These are phyloP conservation scores for Crotalus viridis DNA, from an alignment of 2,113 vertebrate species.

Conservation along the genomic window DNA sequence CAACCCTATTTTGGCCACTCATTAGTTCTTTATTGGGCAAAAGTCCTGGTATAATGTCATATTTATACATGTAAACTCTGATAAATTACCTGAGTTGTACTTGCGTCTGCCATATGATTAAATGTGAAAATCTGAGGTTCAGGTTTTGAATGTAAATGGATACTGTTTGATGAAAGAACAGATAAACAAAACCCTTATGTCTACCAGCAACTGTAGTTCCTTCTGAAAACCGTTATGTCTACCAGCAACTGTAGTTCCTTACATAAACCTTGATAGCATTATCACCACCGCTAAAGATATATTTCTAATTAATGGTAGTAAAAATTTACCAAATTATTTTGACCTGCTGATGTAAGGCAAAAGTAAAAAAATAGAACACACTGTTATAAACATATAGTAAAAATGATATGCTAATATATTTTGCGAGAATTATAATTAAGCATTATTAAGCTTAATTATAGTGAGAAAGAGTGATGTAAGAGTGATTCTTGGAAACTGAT, in stretches of 20 bases:
- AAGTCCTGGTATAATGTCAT: no score
- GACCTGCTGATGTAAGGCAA: not conserved
- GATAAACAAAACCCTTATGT: slow-evolving; percentile 84
- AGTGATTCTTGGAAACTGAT: not conserved
- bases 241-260: slow-evolving; percentile 66
- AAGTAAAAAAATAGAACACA: not conserved
- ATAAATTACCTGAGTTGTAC: slow-evolving; percentile 84
- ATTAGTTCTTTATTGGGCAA: no score
- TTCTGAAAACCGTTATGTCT: slow-evolving; percentile 78
- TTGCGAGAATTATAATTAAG: not conserved
- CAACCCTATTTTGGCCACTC: no score
- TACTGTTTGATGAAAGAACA: slow-evolving; percentile 80
- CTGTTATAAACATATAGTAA: not conserved
- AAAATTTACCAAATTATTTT: not conserved
- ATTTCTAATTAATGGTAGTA: not conserved
- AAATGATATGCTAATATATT: not conserved
- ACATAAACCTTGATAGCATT: slow-evolving; percentile 93
- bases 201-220: slow-evolving; percentile 68
- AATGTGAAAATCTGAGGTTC: slow-evolving; percentile 91
- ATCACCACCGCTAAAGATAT: slow-evolving; percentile 74
- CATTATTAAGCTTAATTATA: not conserved
- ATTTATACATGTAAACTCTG: not conserved
- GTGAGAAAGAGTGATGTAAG: not conserved
- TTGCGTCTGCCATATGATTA: slow-evolving; percentile 88
- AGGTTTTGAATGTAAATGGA: slow-evolving; percentile 88